Evolutionary conservation across 2,888 invertebrate genomes (phyloP), one percentile per base, ranked within the genome.

Genomic region (Andrena flavipes): DNA sequence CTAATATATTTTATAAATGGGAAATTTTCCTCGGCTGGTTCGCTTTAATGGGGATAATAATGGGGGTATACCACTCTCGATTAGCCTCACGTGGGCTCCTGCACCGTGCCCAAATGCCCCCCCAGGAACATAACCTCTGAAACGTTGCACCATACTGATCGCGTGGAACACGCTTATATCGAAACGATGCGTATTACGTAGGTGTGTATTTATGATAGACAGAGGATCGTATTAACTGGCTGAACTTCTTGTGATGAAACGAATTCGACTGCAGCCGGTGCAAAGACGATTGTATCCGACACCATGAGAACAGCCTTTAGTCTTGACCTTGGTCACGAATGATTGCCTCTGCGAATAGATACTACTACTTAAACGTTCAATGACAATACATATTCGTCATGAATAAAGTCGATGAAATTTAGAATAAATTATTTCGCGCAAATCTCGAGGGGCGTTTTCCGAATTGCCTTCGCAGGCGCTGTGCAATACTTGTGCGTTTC

Each of bases 61-160:
- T n/a, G n/a, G n/a, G n/a, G n/a, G n/a, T n/a, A 20, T 51, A 42
- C 42, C 42, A 4, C 4, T 0, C 16, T 13, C 42, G 42, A 42
- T 42, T 20, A 20, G 20, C 51, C 33, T 56, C 20, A 23, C 49
- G 23, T 56, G 48, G 7, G 10, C 42, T 5, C 33, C 2, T 26
- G 4, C 10, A 65, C n/a, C 30, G 20, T 42, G 16, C 16, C 26
- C n/a, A 23, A 42, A 64, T 3, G 42, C 13, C 0, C 1, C 1
- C 51, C 20, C 26, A 51, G 49, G n/a, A 68, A 82, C 81, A 60
- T 82, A 82, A 82, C 82, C 82, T 56, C 56, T 71, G 51, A n/a
- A 80, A 81, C 20, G 54, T 23, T 54, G 8, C 7, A 33, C 29
- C 13, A 20, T 33, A 60, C n/a, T 56, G 13, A 42, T 49, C 62